A percentile compares a stretch with the other conserved stretches of the same genome.
Conservation (phyloP, 2,797 vertebrate species). For the Anguilla megastoma region DNA sequence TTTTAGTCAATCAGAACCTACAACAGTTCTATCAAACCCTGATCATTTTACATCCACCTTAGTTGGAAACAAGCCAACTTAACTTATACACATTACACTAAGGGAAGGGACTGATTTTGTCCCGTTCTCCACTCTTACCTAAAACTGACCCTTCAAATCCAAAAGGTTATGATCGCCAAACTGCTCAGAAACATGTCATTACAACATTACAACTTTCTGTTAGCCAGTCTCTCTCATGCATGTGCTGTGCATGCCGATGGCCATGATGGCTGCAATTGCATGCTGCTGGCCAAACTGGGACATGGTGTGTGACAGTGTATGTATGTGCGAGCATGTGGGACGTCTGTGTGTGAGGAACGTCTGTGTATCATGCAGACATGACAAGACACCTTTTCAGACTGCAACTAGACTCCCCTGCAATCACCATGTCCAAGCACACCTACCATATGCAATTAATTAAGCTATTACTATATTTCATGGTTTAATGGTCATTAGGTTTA, state of each 20-base stretch:
- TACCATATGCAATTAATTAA: not conserved
- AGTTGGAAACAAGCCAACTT: not conserved
- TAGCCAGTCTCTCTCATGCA: constrained; percentile 13
- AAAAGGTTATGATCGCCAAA: not conserved
- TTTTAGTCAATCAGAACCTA: not conserved
- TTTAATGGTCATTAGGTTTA: not conserved
- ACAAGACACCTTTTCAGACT: not conserved
- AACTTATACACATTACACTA: not conserved
- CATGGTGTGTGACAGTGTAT: not conserved
- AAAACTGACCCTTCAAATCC: not conserved
- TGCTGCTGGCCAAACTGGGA: not conserved
- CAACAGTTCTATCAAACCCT: not conserved
- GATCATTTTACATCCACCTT: not conserved
- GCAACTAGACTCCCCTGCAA: not conserved
- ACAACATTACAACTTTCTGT: not conserved
- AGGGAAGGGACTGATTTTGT: not conserved
- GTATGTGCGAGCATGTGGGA: not conserved
- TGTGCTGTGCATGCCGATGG: not conserved
- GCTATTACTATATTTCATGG: not conserved
- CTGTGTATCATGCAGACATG: not conserved
- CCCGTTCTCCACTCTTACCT: not conserved
- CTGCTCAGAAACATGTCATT: not conserved
- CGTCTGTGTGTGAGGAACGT: not conserved
- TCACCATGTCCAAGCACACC: not conserved
- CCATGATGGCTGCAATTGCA: not conserved